These are phyloP conservation scores for Heliconius eleuchia DNA, from an alignment of 1,140 invertebrate species.

Conservation along the genomic window DNA sequence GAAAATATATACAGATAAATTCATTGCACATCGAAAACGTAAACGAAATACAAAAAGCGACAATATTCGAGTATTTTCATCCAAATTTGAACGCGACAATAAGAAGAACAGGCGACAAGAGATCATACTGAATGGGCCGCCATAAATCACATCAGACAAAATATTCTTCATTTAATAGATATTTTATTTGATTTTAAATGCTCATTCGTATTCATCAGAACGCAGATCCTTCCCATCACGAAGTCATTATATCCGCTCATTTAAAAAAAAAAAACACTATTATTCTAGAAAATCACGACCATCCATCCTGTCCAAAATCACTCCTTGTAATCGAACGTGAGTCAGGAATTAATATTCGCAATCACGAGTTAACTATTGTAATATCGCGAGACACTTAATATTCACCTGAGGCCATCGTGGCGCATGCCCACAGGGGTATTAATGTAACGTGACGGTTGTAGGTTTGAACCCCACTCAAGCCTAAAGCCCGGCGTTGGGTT, in stretches of 20 bases:
- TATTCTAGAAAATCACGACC: conserved; percentile 67
- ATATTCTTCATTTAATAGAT: conserved; percentile 57
- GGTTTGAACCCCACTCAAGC: too few species aligned
- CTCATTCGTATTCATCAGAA: conserved; percentile 69
- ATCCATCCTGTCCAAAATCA: conserved; percentile 73
- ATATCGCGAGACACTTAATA: conserved; percentile 61
- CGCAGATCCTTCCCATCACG: conserved; percentile 69
- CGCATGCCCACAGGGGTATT: too few species aligned
- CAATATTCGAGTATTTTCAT: conserved; percentile 18
- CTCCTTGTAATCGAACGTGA: conserved; percentile 70
- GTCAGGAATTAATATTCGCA: conserved; percentile 67
- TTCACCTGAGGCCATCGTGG: conserved; percentile 40
- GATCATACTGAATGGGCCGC: conserved; percentile 54
- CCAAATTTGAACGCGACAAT: conserved; percentile 42
- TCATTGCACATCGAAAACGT: conserved; percentile 51
- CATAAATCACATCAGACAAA: conserved; percentile 56
- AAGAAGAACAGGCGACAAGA: conserved; percentile 41
- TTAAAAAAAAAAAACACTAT: conserved; percentile 58
- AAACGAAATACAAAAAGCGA: conserved; percentile 27
- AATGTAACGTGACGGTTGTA: too few species aligned
- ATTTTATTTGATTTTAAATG: conserved; percentile 68
- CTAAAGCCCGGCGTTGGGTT: too few species aligned
- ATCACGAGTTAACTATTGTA: conserved; percentile 46
- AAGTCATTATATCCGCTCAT: conserved; percentile 70
- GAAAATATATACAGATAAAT: conserved; percentile 57